phyloP scores from a whole-genome alignment of 2,113 vertebrate species.

The Clarias macrocephalus region DNA sequence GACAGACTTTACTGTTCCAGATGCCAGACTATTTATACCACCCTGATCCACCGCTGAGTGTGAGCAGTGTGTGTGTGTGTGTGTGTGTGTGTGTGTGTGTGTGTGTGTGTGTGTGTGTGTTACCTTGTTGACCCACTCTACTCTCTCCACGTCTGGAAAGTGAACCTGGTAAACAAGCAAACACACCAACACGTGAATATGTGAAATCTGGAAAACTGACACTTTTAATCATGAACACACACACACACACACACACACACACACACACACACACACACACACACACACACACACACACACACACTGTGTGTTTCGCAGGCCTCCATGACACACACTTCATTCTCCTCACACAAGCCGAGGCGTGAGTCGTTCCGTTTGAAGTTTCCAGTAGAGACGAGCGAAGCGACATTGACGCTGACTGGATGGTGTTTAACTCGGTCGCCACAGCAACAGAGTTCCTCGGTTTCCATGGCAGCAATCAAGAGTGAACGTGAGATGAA shows the following conservation, averaged over 20 bases:
- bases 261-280: background rate
- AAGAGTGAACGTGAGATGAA: background rate
- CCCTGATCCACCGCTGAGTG: background rate
- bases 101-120: constrained; percentile 35
- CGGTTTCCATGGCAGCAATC: constrained; percentile 40
- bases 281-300: constrained; percentile 2
- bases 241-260: constrained; percentile 1
- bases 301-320: too few relatives aligned
- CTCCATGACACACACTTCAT: background rate
- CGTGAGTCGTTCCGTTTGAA: background rate
- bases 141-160: constrained; percentile 94
- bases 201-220: background rate
- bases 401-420: background rate
- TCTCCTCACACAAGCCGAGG: background rate
- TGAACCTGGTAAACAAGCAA: constrained; percentile 79
- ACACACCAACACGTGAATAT: constrained; percentile 23
- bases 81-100: background rate
- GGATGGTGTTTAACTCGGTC: background rate
- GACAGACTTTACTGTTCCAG: constrained; percentile 7
- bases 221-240: background rate
- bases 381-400: background rate
- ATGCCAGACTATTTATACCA: constrained; percentile 30
- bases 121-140: constrained; percentile 99
- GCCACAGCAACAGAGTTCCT: constrained; percentile 41
- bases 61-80: background rate